phyloP scores from a whole-genome alignment of 2,797 vertebrate genomes.

The Sternotherus odoratus region DNA sequence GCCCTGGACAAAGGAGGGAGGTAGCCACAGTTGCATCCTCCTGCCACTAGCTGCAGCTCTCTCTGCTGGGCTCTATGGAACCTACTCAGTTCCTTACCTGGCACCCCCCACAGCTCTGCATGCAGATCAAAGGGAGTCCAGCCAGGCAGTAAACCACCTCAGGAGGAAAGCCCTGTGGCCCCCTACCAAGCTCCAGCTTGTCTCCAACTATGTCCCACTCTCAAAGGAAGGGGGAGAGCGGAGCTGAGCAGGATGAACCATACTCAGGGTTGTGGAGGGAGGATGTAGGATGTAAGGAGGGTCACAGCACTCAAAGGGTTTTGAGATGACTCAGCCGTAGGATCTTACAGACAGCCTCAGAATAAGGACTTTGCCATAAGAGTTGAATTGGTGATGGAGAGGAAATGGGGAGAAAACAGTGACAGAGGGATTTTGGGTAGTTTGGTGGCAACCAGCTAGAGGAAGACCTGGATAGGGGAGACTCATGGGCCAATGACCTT shows the following conservation, averaged over 20 bases:
- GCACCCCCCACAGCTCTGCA: rapidly evolving
- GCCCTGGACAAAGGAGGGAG: background rate
- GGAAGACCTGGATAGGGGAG: background rate
- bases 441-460: rapidly evolving
- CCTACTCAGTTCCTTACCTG: background rate
- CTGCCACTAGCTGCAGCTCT: background rate
- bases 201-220: no score
- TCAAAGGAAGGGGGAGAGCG: no score
- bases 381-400: background rate
- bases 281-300: rapidly evolving
- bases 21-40: background rate
- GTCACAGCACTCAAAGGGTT: background rate
- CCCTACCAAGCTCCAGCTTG: no score
- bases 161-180: background rate
- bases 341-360: background rate
- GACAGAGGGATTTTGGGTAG: background rate
- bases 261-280: background rate
- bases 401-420: background rate
- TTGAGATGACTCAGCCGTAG: background rate
- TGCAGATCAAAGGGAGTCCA: background rate
- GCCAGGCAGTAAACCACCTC: background rate
- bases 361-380: background rate
- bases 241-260: no score
- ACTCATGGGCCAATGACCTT: no score
- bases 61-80: background rate